These are phyloP conservation scores for Silurus lanzhouensis DNA, from an alignment of 2,797 vertebrate genomes.

Conservation along the genomic window DNA sequence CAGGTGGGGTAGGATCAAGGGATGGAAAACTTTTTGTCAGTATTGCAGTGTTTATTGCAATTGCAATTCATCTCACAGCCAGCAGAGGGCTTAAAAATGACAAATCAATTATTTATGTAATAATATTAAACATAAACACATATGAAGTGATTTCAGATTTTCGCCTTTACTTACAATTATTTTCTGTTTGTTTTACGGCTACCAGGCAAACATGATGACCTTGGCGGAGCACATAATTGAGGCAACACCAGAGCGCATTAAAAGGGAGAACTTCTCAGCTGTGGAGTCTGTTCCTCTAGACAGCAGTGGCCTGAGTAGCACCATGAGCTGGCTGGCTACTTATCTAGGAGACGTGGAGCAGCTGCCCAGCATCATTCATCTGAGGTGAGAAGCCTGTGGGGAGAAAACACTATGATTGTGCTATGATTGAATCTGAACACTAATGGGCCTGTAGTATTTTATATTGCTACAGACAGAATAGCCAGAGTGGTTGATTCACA, in stretches of 20 bases:
- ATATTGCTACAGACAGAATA: background rate
- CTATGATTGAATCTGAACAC: background rate
- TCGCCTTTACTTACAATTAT: background rate
- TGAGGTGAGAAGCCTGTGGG: conserved; percentile 76
- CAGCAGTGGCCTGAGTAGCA: conserved; percentile 84
- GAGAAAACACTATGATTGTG: background rate
- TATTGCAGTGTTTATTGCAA: conserved; percentile 27
- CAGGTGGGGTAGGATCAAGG: conserved; percentile 11
- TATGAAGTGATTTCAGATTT: background rate
- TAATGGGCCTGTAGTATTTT: background rate
- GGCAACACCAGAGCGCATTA: conserved; percentile 96
- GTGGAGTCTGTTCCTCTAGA: conserved; percentile 82
- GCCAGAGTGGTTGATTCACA: background rate
- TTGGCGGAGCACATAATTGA: conserved; percentile 98
- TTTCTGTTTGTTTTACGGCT: conserved; percentile 28
- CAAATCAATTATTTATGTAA: background rate
- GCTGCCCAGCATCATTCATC: conserved; percentile 89
- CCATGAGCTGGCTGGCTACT: conserved; percentile 99
- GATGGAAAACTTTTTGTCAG: conserved; percentile 26
- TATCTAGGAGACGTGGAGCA: conserved; percentile 96
- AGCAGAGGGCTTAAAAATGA: conserved; percentile 14
- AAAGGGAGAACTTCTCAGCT: conserved; percentile 89
- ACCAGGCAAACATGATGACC: conserved; percentile 96
- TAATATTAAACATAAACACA: background rate
- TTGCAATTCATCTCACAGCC: conserved; percentile 4